phyloP scores from a whole-genome alignment of 2,888 invertebrate genomes.

The Eupithecia abbreviata region DNA sequence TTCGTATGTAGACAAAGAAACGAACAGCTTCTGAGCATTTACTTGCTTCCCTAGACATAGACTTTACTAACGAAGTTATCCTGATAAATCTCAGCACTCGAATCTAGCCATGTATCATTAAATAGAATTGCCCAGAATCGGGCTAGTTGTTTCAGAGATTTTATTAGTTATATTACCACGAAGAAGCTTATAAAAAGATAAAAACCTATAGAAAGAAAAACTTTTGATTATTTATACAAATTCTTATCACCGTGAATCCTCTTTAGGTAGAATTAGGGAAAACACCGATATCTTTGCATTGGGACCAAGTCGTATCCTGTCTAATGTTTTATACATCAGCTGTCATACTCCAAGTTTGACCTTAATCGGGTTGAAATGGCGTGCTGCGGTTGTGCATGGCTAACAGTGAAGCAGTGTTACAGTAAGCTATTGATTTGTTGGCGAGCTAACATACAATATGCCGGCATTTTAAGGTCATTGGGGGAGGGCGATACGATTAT shows the following conservation, averaged over 20 bases:
- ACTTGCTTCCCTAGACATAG: neutral
- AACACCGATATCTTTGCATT: neutral
- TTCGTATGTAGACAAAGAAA: neutral
- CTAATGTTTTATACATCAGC: neutral
- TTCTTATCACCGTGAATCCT: neutral
- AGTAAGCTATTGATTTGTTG: slow-evolving; percentile 24
- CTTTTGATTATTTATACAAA: neutral
- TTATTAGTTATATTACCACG: neutral
- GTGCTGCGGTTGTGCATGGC: slow-evolving; percentile 12
- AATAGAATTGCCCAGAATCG: neutral
- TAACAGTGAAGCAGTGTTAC: slow-evolving; percentile 11
- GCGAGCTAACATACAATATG: slow-evolving; percentile 16
- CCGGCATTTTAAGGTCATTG: slow-evolving; percentile 31
- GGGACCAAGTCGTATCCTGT: neutral
- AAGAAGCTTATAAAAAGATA: neutral
- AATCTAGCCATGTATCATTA: neutral
- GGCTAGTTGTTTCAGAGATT: neutral
- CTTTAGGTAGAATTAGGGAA: neutral
- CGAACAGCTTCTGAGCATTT: neutral
- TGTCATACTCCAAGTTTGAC: slow-evolving; percentile 8
- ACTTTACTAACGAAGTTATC: neutral
- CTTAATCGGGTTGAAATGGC: slow-evolving; percentile 11
- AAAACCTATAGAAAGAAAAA: neutral
- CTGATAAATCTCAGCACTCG: neutral
- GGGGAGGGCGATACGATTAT: slow-evolving; percentile 30